Conservation (phyloP, 2,113 vertebrate species). For the Oryzias woworae region DNA sequence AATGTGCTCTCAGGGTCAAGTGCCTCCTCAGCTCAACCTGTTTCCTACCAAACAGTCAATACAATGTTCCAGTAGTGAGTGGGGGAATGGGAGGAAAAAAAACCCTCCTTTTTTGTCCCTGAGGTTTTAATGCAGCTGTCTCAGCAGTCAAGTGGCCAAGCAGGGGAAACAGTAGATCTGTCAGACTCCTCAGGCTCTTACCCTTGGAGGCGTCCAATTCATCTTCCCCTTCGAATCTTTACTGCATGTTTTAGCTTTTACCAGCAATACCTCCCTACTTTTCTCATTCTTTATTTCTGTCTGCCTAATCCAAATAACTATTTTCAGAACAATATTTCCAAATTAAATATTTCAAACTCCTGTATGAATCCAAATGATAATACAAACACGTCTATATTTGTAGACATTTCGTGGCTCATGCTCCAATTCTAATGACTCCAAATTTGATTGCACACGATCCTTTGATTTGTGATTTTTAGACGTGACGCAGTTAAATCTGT, state of each 20-base stretch:
- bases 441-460: too few species aligned
- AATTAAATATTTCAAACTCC: too few species aligned
- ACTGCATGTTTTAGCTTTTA: conserved; percentile 42
- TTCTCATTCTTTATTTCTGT: background rate
- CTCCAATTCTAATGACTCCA: too few species aligned
- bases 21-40: conserved; percentile 32
- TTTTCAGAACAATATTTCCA: too few species aligned
- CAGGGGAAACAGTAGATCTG: conserved; percentile 31
- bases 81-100: background rate
- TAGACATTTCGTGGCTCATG: too few species aligned
- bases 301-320: background rate
- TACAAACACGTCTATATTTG: too few species aligned
- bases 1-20: conserved; percentile 46
- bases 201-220: conserved; percentile 38
- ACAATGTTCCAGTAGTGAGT: conserved; percentile 2
- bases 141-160: conserved; percentile 16
- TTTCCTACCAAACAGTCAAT: conserved; percentile 45
- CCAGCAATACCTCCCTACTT: conserved; percentile 12
- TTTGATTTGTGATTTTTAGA: too few species aligned
- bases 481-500: too few species aligned
- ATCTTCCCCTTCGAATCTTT: conserved; percentile 50
- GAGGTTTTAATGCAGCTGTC: conserved; percentile 30
- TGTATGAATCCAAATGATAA: conserved; percentile 1
- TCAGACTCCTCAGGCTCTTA: conserved; percentile 14
- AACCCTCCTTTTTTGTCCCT: conserved; percentile 17